Conservation (phyloP, 1,140 invertebrate species). For the Eupristina koningsbergeri region DNA sequence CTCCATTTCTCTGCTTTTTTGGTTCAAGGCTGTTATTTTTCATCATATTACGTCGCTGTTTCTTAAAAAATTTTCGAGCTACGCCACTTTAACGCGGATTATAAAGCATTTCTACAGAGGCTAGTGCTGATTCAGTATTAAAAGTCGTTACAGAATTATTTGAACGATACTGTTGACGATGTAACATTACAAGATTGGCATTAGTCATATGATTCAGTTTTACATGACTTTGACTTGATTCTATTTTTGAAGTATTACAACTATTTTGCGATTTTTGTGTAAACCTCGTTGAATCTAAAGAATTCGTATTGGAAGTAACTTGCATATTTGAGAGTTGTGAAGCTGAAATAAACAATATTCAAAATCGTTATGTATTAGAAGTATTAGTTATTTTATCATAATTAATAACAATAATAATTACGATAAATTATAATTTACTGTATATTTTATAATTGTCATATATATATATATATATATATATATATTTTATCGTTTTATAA, state of each 20-base stretch:
- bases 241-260: constrained; percentile 61
- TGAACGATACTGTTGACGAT: constrained; percentile 80
- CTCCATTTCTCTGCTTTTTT: constrained; percentile 77
- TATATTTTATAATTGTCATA: no score
- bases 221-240: constrained; percentile 52
- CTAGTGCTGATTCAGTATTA: constrained; percentile 75
- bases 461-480: no score
- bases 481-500: no score
- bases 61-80: constrained; percentile 92
- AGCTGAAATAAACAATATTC: no score
- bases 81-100: constrained; percentile 94
- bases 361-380: no score
- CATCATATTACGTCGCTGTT: constrained; percentile 83
- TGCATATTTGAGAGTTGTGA: constrained; percentile 65
- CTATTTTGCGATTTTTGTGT: constrained; percentile 64
- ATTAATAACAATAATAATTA: no score
- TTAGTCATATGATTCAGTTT: no score
- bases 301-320: constrained; percentile 69
- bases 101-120: constrained; percentile 87
- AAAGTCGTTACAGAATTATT: constrained; percentile 81
- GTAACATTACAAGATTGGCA: constrained; percentile 79
- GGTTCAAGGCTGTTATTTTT: constrained; percentile 82
- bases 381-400: no score
- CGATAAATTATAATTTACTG: no score
- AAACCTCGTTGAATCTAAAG: constrained; percentile 64